Base-by-base conservation (phyloP, 1,140 invertebrate genomes). In the Pomacea maculata region DNA sequence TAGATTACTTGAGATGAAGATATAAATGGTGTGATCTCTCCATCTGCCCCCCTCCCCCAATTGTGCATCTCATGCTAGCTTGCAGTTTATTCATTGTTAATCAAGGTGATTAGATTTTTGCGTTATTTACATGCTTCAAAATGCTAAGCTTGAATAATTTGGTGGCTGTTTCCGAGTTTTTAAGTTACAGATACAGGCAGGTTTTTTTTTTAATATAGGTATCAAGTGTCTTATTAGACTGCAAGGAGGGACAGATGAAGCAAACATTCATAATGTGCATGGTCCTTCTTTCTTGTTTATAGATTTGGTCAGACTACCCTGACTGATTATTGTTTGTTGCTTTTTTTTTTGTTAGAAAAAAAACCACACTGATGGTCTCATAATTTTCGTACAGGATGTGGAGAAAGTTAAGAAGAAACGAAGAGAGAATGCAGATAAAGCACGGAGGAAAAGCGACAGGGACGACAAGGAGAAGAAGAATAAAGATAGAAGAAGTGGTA, bases 401-500 rank as follows among this genome's bases (percentile, higher is more conserved):
- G 68, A 78, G 12, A 67, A 78, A 25, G 74, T 64, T n/a, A 81
- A 81, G 19, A 80, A 78, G 63, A 64, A 29, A 81, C 3, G 64
- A 34, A 64, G 61, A 63, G 29, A 54, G 68, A 77, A 54, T 29
- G 61, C 19, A 63, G 29, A 29, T 45, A n/a, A 72, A 70, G 7
- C 25, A 74, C 14, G 34, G 64, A 45, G 71, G 74, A 72, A 80
- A 80, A 72, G 57, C 15, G 75, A 64, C 57, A 65, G 55, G 45
- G 65, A 76, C n/a, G 29, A 34, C n/a, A 57, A 78, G 45, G 64
- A 78, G 65, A 70, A 80, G 68, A 55, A 52, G 15, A 21, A 54
- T 45, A 34, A n/a, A 29, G 73, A 80, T 19, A 14, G 64, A 29
- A 75, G 29, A 71, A 25, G 61, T 21, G 29, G 52, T 29, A 54